Percentiles rank a stretch among this genome's conserved stretches.
Evolutionary conservation across 2,888 invertebrate genomes (phyloP).

Genomic region (Sylvicola cinctus): DNA sequence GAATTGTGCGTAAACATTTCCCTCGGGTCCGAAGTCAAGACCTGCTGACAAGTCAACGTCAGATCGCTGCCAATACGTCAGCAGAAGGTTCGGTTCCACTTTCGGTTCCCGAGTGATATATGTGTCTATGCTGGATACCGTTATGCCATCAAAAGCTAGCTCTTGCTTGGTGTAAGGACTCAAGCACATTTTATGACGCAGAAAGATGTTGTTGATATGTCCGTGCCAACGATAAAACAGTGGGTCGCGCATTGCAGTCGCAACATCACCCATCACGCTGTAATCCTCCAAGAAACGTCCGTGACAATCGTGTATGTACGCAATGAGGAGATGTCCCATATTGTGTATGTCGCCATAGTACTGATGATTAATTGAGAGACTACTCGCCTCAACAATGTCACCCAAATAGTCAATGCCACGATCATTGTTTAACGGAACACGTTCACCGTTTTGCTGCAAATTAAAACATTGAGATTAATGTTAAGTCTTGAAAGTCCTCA

Average conservation of each 20-base stretch:
- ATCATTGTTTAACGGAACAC: constrained; percentile 12
- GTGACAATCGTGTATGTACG: constrained; percentile 17
- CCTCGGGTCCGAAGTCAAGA: constrained; percentile 55
- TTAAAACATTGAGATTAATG: not conserved
- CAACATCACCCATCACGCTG: constrained; percentile 7
- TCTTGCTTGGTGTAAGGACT: constrained; percentile 6
- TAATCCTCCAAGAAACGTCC: constrained; percentile 6
- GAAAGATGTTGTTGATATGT: constrained; percentile 16
- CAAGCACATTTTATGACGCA: constrained; percentile 16
- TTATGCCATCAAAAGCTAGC: constrained; percentile 5
- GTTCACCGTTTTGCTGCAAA: constrained; percentile 7
- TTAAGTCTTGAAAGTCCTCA: not conserved
- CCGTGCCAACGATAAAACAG: constrained; percentile 21
- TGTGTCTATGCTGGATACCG: constrained; percentile 12
- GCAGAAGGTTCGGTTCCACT: constrained; percentile 30
- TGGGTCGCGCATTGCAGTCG: constrained; percentile 21
- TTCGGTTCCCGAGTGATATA: constrained; percentile 12
- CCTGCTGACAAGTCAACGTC: constrained; percentile 62
- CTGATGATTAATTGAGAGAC: constrained; percentile 10
- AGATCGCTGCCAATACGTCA: constrained; percentile 61
- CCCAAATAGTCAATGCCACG: constrained; percentile 19
- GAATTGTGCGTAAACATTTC: constrained; percentile 41
- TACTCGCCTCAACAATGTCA: constrained; percentile 16
- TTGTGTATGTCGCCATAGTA: constrained; percentile 18
- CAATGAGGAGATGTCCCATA: constrained; percentile 15